These are phyloP conservation scores for Acheta domesticus DNA, from an alignment of 2,888 invertebrate species.

Conservation along the genomic window DNA sequence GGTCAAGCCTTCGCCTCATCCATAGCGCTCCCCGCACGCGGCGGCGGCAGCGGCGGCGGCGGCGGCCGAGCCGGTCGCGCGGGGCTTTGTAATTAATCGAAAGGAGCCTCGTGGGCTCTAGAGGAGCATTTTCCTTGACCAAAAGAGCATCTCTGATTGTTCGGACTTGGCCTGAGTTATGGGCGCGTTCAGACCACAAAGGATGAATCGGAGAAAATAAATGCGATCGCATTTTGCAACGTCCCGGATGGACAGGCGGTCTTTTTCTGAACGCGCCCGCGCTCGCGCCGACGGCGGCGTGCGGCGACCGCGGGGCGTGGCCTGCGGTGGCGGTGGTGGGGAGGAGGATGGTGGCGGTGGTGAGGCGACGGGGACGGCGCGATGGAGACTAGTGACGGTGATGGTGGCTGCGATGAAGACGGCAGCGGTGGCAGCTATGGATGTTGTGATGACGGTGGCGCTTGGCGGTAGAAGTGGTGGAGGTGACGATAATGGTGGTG, in stretches of 20 bases:
- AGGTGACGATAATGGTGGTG: no score
- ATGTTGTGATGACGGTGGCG: no score
- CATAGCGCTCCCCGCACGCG: neutral
- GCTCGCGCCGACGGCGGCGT: neutral
- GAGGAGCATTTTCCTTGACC: neutral
- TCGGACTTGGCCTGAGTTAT: slow-evolving; percentile 23
- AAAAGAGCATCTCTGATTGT: slow-evolving; percentile 19
- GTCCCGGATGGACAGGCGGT: slow-evolving; percentile 10
- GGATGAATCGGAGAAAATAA: slow-evolving; percentile 27
- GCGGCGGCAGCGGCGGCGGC: no score
- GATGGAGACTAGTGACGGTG: no score
- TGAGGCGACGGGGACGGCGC: no score
- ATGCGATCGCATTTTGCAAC: slow-evolving; percentile 27
- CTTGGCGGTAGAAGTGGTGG: no score
- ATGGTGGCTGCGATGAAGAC: no score
- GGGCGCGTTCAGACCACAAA: slow-evolving; percentile 20
- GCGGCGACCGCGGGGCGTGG: no score
- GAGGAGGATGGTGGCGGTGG: no score
- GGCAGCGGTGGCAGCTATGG: no score
- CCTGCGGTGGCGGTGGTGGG: no score
- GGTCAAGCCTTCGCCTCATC: slow-evolving; percentile 2
- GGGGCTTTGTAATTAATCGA: neutral
- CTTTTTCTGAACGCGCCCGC: neutral
- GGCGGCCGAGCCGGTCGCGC: no score
- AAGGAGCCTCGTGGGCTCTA: neutral